Evolutionary conservation across 1,140 invertebrate genomes (phyloP).

Genomic region (Zelostemma sp.): DNA sequence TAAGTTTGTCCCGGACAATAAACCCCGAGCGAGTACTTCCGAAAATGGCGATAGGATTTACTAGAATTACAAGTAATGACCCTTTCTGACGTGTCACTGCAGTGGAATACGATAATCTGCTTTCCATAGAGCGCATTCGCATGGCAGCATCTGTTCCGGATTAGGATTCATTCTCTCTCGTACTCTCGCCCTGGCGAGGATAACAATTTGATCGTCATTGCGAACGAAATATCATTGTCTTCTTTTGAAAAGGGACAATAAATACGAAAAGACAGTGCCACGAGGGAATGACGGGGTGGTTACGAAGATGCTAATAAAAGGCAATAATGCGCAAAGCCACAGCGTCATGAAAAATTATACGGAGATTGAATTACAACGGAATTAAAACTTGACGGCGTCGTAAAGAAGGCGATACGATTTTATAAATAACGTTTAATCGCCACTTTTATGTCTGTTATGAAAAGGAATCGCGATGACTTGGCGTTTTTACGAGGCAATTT

Average conservation of each 20-base stretch:
- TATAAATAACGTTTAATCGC: not conserved
- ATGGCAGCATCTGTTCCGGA: constrained; percentile 30
- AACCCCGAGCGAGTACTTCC: not conserved
- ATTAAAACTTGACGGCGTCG: constrained; percentile 11
- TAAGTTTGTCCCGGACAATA: constrained; percentile 2
- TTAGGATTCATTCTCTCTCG: constrained; percentile 30
- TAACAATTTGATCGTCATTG: constrained; percentile 25
- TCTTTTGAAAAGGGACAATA: constrained; percentile 9
- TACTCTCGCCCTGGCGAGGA: constrained; percentile 13
- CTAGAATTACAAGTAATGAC: constrained; percentile 22
- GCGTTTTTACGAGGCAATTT: too few species aligned
- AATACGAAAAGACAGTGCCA: not conserved
- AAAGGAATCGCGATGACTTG: too few species aligned
- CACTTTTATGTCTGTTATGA: too few species aligned
- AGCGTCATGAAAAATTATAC: constrained; percentile 20
- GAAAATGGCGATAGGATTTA: constrained; percentile 20
- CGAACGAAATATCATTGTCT: constrained; percentile 27
- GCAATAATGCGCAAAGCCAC: constrained; percentile 16
- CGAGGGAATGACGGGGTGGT: constrained; percentile 5
- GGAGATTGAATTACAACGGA: not conserved
- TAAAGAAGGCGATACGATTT: not conserved
- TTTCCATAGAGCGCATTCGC: constrained; percentile 25
- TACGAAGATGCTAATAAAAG: constrained; percentile 24
- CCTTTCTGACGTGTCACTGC: constrained; percentile 19
- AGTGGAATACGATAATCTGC: constrained; percentile 30